phyloP scores from a whole-genome alignment of 2,888 invertebrate species.

The Orgyia antiqua region DNA sequence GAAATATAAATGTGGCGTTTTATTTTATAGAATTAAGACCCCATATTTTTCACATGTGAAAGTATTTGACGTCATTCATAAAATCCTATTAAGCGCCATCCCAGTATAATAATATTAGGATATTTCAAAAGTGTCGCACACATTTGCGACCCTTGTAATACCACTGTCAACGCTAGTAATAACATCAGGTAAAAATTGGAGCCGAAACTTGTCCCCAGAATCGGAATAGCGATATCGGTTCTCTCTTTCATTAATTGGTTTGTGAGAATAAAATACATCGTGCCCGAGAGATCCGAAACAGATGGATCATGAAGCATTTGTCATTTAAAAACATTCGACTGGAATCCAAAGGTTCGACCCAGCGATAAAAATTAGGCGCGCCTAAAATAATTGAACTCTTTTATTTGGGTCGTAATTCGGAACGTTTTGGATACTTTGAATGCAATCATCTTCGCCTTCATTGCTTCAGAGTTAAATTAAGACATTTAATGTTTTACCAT shows the following conservation, averaged over 20 bases:
- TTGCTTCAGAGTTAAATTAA: constrained; percentile 56
- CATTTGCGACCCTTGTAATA: constrained; percentile 56
- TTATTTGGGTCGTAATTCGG: constrained; percentile 43
- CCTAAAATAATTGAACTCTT: constrained; percentile 54
- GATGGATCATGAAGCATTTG: constrained; percentile 53
- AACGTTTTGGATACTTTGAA: constrained; percentile 44
- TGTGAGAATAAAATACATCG: constrained; percentile 38
- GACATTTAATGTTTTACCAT: constrained; percentile 69
- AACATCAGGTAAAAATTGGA: constrained; percentile 72
- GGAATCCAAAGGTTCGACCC: constrained; percentile 39
- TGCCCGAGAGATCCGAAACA: constrained; percentile 38
- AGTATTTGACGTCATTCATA: constrained; percentile 27
- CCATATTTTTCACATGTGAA: constrained; percentile 18
- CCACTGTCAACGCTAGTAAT: constrained; percentile 64
- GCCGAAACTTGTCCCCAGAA: constrained; percentile 52
- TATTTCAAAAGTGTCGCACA: constrained; percentile 49
- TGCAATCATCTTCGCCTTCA: constrained; percentile 50
- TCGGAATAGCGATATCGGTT: constrained; percentile 47
- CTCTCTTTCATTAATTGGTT: constrained; percentile 65
- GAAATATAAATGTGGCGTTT: constrained; percentile 17
- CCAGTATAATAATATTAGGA: constrained; percentile 40
- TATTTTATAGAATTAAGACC: constrained; percentile 25
- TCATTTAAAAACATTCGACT: constrained; percentile 50
- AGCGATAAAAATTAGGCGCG: constrained; percentile 53
- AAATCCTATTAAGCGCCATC: constrained; percentile 37